A percentile compares a stretch with the other conserved stretches of the same genome.
Conservation (phyloP, 1,140 invertebrate species). For the Scaptomyza pallida region DNA sequence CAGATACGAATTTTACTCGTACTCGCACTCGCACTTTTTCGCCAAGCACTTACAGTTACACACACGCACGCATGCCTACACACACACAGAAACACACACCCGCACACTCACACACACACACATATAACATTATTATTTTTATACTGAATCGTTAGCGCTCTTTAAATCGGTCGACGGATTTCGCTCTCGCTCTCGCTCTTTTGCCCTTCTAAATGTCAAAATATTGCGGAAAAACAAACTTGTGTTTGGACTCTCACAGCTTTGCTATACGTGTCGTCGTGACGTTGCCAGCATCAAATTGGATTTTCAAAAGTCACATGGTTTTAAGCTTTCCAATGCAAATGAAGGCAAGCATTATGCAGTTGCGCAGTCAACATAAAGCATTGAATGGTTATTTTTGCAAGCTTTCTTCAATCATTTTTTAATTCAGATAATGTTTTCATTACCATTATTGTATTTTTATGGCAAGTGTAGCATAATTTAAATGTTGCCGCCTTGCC, state of each 20-base stretch:
- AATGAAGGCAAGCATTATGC: background rate
- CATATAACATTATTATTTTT: constrained; percentile 72
- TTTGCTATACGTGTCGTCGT: constrained; percentile 14
- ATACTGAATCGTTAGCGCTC: constrained; percentile 21
- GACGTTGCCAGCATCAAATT: constrained; percentile 52
- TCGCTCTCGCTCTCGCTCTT: constrained; percentile 33
- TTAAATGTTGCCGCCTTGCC: constrained; percentile 14
- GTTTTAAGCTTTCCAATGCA: constrained; percentile 44
- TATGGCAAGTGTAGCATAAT: background rate
- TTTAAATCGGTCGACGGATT: background rate
- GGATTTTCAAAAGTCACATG: constrained; percentile 59
- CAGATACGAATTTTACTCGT: constrained; percentile 25
- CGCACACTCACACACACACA: constrained; percentile 9
- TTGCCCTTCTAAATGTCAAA: constrained; percentile 81
- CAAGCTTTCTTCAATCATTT: background rate
- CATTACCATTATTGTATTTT: background rate
- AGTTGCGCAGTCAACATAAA: constrained; percentile 5
- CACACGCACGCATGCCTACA: background rate
- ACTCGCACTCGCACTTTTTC: constrained; percentile 3
- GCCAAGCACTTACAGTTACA: constrained; percentile 1
- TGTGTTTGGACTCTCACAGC: constrained; percentile 8
- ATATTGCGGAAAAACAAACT: constrained; percentile 65
- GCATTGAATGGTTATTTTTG: too few relatives aligned
- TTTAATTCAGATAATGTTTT: constrained; percentile 1
- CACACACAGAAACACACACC: constrained; percentile 2